phyloP scores from a whole-genome alignment of 2,113 vertebrate species.

The Ciconia maguari region DNA sequence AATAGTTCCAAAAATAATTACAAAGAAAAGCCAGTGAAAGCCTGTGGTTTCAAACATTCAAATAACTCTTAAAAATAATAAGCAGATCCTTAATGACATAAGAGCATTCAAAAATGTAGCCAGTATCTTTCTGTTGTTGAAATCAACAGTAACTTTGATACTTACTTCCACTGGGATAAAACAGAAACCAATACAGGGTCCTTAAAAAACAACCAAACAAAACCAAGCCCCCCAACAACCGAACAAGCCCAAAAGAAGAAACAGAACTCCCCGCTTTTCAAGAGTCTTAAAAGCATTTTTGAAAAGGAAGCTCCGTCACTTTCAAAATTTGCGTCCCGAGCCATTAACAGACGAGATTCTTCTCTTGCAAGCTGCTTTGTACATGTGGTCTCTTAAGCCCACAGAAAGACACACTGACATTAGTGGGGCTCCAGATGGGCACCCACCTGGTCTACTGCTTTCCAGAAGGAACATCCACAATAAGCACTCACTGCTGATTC shows the following conservation, averaged over 20 bases:
- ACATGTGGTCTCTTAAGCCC: background rate
- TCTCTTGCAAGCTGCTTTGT: background rate
- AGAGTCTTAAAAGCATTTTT: background rate
- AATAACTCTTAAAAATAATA: background rate
- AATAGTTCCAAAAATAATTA: slow-evolving; percentile 22
- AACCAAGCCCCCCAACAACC: background rate
- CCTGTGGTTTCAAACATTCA: background rate
- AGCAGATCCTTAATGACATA: background rate
- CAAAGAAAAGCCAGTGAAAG: background rate
- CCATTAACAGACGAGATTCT: background rate
- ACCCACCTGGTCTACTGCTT: background rate
- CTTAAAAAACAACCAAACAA: background rate
- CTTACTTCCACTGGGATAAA: background rate
- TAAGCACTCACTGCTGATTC: background rate
- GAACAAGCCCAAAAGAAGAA: background rate
- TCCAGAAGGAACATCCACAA: background rate
- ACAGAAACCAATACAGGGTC: background rate
- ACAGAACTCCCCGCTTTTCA: background rate
- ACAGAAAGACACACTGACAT: background rate
- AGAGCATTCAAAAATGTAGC: background rate
- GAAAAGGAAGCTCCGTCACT: background rate
- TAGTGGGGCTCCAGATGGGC: slow-evolving; percentile 3
- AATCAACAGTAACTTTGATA: background rate
- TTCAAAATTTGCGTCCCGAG: background rate
- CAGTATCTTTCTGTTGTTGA: background rate